Conservation (phyloP, 2,113 vertebrate genomes). For the Picathartes gymnocephalus region DNA sequence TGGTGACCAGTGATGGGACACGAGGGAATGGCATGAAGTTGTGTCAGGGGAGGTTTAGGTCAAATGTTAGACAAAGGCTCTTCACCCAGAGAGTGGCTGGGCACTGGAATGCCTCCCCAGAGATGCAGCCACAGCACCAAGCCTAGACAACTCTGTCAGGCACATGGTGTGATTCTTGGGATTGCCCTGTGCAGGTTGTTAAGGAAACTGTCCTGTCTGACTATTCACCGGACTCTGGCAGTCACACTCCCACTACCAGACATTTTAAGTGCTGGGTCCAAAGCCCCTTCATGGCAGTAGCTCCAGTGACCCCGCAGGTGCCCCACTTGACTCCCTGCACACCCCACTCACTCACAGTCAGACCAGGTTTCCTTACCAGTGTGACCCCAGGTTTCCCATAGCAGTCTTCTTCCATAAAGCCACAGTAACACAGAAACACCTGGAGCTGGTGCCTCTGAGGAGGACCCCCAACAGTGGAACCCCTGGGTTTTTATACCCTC, state of each 20-base stretch:
- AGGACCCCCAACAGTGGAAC: neutral
- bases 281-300: rapidly evolving
- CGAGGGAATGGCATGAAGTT: neutral
- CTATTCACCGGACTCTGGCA: neutral
- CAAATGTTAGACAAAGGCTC: neutral
- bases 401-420: neutral
- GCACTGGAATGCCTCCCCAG: neutral
- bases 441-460: neutral
- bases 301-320: neutral
- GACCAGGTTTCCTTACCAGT: neutral
- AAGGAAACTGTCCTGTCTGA: neutral
- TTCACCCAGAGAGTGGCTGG: neutral
- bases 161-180: neutral
- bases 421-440: neutral
- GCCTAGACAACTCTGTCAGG: neutral
- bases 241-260: neutral
- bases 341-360: neutral
- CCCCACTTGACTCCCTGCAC: neutral
- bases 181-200: neutral
- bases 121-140: neutral
- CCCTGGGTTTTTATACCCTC: neutral
- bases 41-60: neutral
- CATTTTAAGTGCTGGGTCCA: neutral
- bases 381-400: too few species aligned
- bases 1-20: neutral